phyloP scores from a whole-genome alignment of 1,140 invertebrate genomes.

The Penaeus vannamei region DNA sequence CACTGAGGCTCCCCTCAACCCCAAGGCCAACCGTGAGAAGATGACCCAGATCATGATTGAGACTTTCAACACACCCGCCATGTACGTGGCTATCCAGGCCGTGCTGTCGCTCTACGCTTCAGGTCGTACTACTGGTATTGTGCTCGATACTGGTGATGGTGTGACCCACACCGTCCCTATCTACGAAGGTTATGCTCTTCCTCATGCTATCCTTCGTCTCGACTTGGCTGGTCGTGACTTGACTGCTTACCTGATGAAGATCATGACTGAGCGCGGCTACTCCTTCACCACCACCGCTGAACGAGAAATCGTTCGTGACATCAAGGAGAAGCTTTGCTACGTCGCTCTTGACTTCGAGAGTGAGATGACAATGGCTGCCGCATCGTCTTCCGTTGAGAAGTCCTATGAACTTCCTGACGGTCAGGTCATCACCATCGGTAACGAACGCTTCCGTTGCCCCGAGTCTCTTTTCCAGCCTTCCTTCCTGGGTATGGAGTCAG shows the following conservation, averaged over 20 bases:
- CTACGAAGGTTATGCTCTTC: slow-evolving; percentile 91
- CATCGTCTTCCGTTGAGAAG: neutral
- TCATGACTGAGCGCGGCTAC: slow-evolving; percentile 84
- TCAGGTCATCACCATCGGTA: slow-evolving; percentile 73
- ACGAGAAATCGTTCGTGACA: slow-evolving; percentile 92
- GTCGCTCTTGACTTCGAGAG: slow-evolving; percentile 50
- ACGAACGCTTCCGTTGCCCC: slow-evolving; percentile 86
- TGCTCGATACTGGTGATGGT: slow-evolving; percentile 92
- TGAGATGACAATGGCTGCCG: slow-evolving; percentile 11
- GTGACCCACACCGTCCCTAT: slow-evolving; percentile 95
- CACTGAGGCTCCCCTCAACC: slow-evolving; percentile 91
- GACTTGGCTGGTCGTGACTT: slow-evolving; percentile 91
- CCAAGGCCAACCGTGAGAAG: slow-evolving; percentile 90
- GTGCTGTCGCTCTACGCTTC: slow-evolving; percentile 92
- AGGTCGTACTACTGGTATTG: slow-evolving; percentile 95
- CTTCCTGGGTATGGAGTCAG: slow-evolving; percentile 86
- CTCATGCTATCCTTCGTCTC: slow-evolving; percentile 88
- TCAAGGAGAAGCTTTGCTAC: slow-evolving; percentile 77
- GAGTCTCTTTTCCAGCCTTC: slow-evolving; percentile 89
- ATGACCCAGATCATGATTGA: slow-evolving; percentile 95
- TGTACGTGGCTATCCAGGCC: slow-evolving; percentile 94
- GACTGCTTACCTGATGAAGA: slow-evolving; percentile 93
- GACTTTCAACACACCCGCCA: slow-evolving; percentile 92
- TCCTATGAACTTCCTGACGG: slow-evolving; percentile 73
- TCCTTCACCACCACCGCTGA: slow-evolving; percentile 78